Conservation (phyloP, 2,113 vertebrate genomes). For the Chlamydotis undulata region DNA sequence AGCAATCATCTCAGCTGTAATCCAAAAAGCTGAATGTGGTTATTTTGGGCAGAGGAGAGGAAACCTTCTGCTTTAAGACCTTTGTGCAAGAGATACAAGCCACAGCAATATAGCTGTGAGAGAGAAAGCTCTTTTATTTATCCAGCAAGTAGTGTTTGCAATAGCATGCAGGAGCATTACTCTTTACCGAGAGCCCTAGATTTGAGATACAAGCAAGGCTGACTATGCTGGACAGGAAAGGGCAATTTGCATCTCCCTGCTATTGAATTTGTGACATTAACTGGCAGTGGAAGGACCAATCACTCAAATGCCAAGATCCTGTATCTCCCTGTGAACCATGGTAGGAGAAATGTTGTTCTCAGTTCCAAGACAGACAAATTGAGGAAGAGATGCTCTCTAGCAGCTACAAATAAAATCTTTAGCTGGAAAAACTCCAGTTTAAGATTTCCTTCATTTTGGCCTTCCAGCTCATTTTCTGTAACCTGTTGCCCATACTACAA, state of each 20-base stretch:
- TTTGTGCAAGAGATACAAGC: not conserved
- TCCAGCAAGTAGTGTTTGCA: not conserved
- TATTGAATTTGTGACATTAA: not conserved
- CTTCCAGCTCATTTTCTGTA: not conserved
- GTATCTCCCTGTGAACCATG: not conserved
- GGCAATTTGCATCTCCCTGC: not conserved
- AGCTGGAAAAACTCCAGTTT: not conserved
- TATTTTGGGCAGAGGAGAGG: not conserved
- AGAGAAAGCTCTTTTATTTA: not conserved
- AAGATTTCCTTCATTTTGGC: not conserved
- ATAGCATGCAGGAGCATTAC: not conserved
- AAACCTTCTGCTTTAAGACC: conserved; percentile 2
- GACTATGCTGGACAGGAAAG: not conserved
- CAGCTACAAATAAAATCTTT: not conserved
- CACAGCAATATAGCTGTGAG: not conserved
- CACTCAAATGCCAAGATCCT: not conserved
- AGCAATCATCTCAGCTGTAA: not conserved
- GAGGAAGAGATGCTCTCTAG: not conserved
- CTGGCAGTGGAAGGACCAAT: not conserved
- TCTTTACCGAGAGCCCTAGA: not conserved
- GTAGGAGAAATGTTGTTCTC: not conserved
- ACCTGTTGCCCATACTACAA: not conserved
- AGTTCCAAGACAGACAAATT: not conserved
- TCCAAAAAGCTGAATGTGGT: not conserved
- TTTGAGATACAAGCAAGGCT: not conserved